Percentiles rank a stretch among this genome's conserved stretches.
Evolutionary conservation across 2,797 vertebrate species (phyloP).

Genomic region (Parotocinclus haroldoi): DNA sequence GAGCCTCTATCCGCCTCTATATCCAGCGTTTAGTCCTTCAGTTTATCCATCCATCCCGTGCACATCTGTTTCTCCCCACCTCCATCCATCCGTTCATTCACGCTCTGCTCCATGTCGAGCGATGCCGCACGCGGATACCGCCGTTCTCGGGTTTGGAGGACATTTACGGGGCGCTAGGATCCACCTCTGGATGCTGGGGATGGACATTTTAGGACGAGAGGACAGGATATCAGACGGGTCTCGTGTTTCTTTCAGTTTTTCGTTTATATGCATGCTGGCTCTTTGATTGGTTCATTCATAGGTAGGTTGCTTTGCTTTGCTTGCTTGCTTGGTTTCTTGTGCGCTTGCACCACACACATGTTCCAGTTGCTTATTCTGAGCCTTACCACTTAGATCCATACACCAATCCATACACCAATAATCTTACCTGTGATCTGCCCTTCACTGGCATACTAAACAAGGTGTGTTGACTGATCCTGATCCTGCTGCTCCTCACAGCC

Average conservation of each 20-base stretch:
- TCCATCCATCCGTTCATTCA: conserved; percentile 54
- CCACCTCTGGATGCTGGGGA: conserved; percentile 81
- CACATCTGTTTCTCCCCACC: not conserved
- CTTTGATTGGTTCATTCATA: conserved; percentile 44
- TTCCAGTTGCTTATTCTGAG: not conserved
- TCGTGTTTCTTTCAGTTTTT: conserved; percentile 55
- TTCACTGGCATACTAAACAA: no score
- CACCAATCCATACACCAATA: no score
- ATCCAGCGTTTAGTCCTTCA: not conserved
- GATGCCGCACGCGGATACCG: conserved; percentile 65
- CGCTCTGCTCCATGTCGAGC: conserved; percentile 71
- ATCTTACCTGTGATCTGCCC: no score
- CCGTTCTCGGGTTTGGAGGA: conserved; percentile 72
- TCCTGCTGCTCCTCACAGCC: conserved; percentile 48
- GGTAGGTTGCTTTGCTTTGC: conserved; percentile 18
- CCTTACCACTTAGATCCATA: not conserved
- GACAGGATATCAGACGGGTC: conserved; percentile 49
- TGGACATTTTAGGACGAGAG: conserved; percentile 79
- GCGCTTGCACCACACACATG: not conserved
- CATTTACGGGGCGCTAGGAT: conserved; percentile 68
- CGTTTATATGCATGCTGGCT: conserved; percentile 44
- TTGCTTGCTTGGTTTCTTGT: conserved; percentile 53
- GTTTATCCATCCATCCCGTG: not conserved
- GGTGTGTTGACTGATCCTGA: conserved; percentile 15
- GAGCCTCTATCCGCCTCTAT: not conserved